phyloP scores from a whole-genome alignment of 2,113 vertebrate genomes.

The Proterorhinus semilunaris region DNA sequence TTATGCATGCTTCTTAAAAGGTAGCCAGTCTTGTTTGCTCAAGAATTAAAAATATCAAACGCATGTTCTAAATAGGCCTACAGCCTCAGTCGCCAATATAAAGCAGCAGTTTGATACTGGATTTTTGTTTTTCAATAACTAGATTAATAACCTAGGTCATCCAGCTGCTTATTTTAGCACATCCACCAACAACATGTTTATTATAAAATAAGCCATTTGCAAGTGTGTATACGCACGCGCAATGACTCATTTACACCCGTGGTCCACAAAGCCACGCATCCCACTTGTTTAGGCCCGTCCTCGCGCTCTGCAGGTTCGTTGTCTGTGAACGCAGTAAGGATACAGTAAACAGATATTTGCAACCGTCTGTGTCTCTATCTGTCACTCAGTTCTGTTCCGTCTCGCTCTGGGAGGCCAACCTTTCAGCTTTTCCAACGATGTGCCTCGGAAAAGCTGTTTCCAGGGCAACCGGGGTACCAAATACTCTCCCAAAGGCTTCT shows the following conservation, averaged over 20 bases:
- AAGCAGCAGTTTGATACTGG: too few relatives aligned
- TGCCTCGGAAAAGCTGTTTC: slow-evolving; percentile 79
- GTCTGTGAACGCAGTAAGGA: slow-evolving; percentile 17
- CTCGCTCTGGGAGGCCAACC: slow-evolving; percentile 72
- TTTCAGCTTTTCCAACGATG: slow-evolving; percentile 76
- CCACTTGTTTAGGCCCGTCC: slow-evolving; percentile 40
- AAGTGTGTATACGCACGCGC: slow-evolving; percentile 39
- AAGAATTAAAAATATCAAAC: too few relatives aligned
- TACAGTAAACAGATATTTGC: slow-evolving; percentile 34
- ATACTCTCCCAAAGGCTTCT: slow-evolving; percentile 69
- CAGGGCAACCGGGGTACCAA: slow-evolving; percentile 79
- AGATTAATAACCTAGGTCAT: neutral
- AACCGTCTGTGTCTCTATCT: slow-evolving; percentile 46
- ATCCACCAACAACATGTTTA: neutral
- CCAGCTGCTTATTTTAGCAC: neutral
- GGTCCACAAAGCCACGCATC: slow-evolving; percentile 45
- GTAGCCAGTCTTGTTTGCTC: too few relatives aligned
- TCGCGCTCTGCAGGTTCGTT: slow-evolving; percentile 26
- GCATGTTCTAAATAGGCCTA: too few relatives aligned
- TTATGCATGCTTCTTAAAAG: too few relatives aligned
- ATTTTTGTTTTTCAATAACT: neutral
- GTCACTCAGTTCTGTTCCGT: slow-evolving; percentile 65
- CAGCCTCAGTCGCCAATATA: too few relatives aligned
- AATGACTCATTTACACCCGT: slow-evolving; percentile 63
- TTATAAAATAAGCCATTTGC: neutral